A percentile compares a stretch with the other conserved stretches of the same genome.
Evolutionary conservation across 2,113 vertebrate species (phyloP).

Genomic region (Struthidea cinerea): DNA sequence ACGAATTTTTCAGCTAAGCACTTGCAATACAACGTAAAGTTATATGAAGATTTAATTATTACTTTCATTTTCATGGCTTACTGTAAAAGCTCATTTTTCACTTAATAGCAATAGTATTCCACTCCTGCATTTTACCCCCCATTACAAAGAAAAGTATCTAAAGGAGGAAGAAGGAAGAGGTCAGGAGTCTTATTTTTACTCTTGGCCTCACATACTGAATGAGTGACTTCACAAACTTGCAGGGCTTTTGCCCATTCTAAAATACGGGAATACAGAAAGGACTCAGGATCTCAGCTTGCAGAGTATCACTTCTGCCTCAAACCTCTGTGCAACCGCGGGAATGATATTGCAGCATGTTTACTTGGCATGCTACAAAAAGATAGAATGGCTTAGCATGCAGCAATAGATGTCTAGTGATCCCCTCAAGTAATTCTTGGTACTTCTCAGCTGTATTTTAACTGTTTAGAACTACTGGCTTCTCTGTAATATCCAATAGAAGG

Average conservation of each 20-base stretch:
- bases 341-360: not conserved
- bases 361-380: not conserved
- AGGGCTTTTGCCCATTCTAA: not conserved
- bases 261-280: not conserved
- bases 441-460: not conserved
- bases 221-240: not conserved
- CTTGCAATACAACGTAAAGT: slow-evolving; percentile 77
- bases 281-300: not conserved
- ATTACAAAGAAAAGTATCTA: slow-evolving; percentile 36
- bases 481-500: not conserved
- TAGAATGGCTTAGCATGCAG: not conserved
- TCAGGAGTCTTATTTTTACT: slow-evolving; percentile 3
- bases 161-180: slow-evolving; percentile 1
- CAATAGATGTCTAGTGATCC: not conserved
- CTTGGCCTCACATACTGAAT: not conserved
- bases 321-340: not conserved
- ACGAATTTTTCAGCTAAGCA: slow-evolving; percentile 75
- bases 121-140: slow-evolving; percentile 11
- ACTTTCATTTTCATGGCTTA: slow-evolving; percentile 72
- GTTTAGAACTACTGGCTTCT: not conserved
- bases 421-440: not conserved
- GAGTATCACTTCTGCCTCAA: not conserved
- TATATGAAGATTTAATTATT: slow-evolving; percentile 78
- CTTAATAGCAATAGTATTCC: slow-evolving; percentile 60
- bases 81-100: slow-evolving; percentile 71